A percentile compares a stretch with the other conserved stretches of the same genome.
phyloP scores from a whole-genome alignment of 2,888 invertebrate genomes.

The Lepidochrysops patricia region DNA sequence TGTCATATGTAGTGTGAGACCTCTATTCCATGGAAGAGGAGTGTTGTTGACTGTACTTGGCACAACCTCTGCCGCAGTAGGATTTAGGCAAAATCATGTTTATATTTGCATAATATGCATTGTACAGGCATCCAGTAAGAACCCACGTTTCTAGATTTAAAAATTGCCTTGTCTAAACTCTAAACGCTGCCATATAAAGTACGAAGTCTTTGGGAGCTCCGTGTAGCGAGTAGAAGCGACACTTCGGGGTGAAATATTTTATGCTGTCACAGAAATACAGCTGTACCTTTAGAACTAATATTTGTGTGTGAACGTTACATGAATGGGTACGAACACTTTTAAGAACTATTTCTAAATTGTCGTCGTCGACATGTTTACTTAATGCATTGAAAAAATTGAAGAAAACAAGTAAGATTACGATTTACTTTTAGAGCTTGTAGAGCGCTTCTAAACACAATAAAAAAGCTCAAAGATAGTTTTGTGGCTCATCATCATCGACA shows the following conservation, averaged over 20 bases:
- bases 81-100: constrained; percentile 20
- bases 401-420: no score
- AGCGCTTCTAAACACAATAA: no score
- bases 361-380: no score
- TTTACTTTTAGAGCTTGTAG: no score
- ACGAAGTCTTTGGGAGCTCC: not conserved
- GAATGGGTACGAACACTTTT: not conserved
- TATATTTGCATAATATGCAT: constrained; percentile 21
- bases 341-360: no score
- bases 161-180: constrained; percentile 1
- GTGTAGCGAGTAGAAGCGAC: not conserved
- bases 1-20: not conserved
- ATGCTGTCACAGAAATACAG: not conserved
- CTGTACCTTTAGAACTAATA: not conserved
- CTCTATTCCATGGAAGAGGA: not conserved
- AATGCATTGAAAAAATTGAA: no score
- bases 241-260: not conserved
- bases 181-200: not conserved
- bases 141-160: constrained; percentile 2
- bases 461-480: no score
- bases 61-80: constrained; percentile 8
- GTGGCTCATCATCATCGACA: no score
- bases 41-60: not conserved
- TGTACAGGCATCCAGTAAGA: constrained; percentile 11
- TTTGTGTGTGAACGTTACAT: not conserved